phyloP scores from a whole-genome alignment of 1,140 invertebrate species.

The Drosophila bocqueti region DNA sequence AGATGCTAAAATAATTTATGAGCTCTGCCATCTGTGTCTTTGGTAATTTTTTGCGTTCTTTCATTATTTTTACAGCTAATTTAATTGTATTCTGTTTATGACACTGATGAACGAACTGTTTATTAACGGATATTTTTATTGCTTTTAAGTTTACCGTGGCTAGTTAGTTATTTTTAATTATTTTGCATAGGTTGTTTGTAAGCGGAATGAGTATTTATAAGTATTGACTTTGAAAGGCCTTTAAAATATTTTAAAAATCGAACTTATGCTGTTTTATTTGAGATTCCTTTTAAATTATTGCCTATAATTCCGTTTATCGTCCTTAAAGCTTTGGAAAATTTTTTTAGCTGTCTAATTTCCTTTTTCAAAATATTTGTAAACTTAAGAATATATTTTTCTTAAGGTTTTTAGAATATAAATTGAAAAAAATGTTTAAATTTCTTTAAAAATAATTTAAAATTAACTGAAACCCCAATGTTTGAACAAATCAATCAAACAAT shows the following conservation, averaged over 20 bases:
- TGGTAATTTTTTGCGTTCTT: constrained; percentile 4
- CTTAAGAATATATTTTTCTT: not conserved
- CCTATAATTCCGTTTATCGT: too few species aligned
- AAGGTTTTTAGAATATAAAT: not conserved
- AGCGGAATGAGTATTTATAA: too few species aligned
- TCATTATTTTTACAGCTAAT: constrained; percentile 23
- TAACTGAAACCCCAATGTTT: too few species aligned
- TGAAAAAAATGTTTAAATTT: not conserved
- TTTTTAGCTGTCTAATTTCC: not conserved
- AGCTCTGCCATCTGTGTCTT: constrained; percentile 2
- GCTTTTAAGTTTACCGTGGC: constrained; percentile 6
- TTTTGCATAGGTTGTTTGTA: not conserved
- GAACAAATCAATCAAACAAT: not conserved
- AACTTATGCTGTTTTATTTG: too few species aligned
- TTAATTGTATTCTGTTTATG: constrained; percentile 10
- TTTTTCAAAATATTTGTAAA: not conserved
- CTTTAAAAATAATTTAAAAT: not conserved
- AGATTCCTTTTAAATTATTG: too few species aligned
- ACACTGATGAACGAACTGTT: constrained; percentile 24
- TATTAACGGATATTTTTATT: constrained; percentile 14
- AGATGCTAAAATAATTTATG: constrained; percentile 15
- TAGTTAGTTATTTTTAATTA: not conserved
- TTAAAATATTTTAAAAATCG: not conserved
- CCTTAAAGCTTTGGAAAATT: not conserved
- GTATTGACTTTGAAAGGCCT: too few species aligned